Base-by-base conservation (phyloP, 2,888 invertebrate genomes). In the Nomada lathburiana region DNA sequence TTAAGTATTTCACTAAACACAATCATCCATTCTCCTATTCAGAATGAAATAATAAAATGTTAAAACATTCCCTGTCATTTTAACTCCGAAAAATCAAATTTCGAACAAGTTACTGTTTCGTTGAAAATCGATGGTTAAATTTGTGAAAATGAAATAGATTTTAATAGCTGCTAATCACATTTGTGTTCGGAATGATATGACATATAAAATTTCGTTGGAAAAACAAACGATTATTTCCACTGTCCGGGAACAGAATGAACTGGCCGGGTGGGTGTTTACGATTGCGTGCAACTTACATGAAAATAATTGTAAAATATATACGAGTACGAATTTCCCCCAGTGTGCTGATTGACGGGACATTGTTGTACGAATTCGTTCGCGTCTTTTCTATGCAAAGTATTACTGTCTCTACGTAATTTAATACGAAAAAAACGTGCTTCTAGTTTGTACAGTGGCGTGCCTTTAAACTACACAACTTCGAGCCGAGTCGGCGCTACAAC, bases 401-500 rank as follows among this genome's bases (percentile, higher is more conserved):
- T 70, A 86, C 79, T 81, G 73, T 50, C 62, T 82, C 86, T 90
- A 89, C 77, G 85, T 86, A 85, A 85, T 83, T 85, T 82, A 82
- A 89, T 82, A 80, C 69, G 88, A 89, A 89, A 91, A 92, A 92
- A 92, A 75, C 83, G 83, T 90, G 92, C 91, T 91, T 90, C 92
- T 92, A 92, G 90, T 91, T 91, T 92, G 90, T 92, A 92, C 91
- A 92, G 92, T 92, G 91, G 71, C 88, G 93, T 93, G 93, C 92
- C 92, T 91, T 92, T 91, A 92, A 92, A 86, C 93, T 93, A 93
- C 92, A 90, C 90, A 92, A 92, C 92, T 92, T 92, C 89, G 90
- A 90, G 93, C 92, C 92, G 92, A 91, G 93, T 93, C 93, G 93
- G 92, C 93, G 92, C 93, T 93, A 92, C 93, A 92, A 93, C 93